Conservation (phyloP, 2,113 vertebrate genomes). For the Notechis scutatus region DNA sequence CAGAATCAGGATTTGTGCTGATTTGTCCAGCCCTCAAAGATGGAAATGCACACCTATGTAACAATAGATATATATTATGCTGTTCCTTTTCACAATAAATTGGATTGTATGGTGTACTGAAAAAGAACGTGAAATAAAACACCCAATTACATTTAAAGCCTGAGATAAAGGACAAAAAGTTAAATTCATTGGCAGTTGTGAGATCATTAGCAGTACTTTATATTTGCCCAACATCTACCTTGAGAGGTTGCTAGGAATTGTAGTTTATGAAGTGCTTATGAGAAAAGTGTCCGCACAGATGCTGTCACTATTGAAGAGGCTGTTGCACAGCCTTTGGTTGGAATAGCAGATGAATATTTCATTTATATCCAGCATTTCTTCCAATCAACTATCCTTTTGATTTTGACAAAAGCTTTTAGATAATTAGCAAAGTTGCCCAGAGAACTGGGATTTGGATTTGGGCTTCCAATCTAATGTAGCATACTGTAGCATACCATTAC, state of each 20-base stretch:
- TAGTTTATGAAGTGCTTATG: neutral
- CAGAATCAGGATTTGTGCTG: neutral
- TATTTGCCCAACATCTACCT: neutral
- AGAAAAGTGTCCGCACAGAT: neutral
- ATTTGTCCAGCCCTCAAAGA: neutral
- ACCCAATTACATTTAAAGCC: neutral
- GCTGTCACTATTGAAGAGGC: neutral
- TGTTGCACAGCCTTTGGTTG: neutral
- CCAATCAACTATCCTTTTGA: neutral
- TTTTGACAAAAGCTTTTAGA: neutral
- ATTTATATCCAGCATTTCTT: neutral
- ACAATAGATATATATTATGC: neutral
- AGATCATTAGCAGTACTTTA: neutral
- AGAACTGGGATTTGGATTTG: neutral
- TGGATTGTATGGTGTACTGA: neutral
- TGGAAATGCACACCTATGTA: neutral
- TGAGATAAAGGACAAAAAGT: neutral
- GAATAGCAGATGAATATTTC: neutral
- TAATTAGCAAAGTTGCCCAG: neutral
- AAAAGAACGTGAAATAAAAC: neutral
- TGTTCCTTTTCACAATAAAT: neutral
- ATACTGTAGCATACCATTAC: neutral
- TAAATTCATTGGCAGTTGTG: neutral
- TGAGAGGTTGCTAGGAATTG: neutral
- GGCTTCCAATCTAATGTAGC: neutral